Percentiles rank a stretch among this genome's conserved stretches.
phyloP scores from a whole-genome alignment of 2,888 invertebrate genomes.

The Entomobrya multifasciata region DNA sequence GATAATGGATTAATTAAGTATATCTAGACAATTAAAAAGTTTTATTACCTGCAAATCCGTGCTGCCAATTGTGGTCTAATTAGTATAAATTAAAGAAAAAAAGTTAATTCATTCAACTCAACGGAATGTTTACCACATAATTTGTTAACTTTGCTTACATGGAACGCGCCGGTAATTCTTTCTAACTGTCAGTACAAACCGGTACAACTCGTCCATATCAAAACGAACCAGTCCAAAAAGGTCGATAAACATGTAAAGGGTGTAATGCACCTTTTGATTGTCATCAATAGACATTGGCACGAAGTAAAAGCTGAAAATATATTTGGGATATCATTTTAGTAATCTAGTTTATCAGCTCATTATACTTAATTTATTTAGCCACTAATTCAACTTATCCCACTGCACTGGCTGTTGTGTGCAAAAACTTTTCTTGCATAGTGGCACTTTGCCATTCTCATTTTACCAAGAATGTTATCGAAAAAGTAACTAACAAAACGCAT shows the following conservation, averaged over 20 bases:
- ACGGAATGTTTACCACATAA: no score
- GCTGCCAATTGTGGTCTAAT: constrained; percentile 90
- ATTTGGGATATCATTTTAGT: background rate
- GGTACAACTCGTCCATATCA: constrained; percentile 86
- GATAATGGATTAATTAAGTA: no score
- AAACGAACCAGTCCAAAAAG: constrained; percentile 86
- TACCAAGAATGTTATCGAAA: background rate
- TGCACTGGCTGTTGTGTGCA: background rate
- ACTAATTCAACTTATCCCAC: background rate
- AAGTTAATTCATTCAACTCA: background rate
- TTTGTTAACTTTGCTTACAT: no score
- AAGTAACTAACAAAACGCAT: no score
- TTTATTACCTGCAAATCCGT: constrained; percentile 88
- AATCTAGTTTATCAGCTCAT: constrained; percentile 24
- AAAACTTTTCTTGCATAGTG: no score
- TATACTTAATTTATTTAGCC: constrained; percentile 1
- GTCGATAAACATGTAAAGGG: constrained; percentile 89
- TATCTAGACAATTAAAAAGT: no score
- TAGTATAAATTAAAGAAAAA: background rate
- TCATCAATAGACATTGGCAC: constrained; percentile 88
- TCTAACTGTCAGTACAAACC: constrained; percentile 90
- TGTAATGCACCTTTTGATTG: constrained; percentile 87
- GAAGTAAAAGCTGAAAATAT: constrained; percentile 84
- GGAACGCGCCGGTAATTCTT: constrained; percentile 92
- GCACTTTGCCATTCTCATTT: background rate